phyloP scores from a whole-genome alignment of 23 tunicate genomes.

The Botrylloides violaceus region DNA sequence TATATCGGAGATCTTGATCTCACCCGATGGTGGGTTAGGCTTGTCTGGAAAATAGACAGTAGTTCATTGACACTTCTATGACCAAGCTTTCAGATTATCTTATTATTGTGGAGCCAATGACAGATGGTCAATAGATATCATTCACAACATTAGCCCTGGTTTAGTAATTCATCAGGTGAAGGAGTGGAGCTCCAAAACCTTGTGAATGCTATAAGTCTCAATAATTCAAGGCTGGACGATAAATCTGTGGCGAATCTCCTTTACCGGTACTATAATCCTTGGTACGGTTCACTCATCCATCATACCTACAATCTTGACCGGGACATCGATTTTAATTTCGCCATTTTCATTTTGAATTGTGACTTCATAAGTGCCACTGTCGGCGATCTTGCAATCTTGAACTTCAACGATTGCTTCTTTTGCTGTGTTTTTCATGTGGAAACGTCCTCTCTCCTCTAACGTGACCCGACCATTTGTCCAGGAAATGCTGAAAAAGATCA shows the following conservation, averaged over 20 bases:
- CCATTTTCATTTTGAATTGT: constrained; percentile 69
- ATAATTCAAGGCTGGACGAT: too few relatives aligned
- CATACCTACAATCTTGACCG: constrained; percentile 66
- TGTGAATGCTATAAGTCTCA: too few relatives aligned
- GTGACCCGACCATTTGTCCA: constrained; percentile 94
- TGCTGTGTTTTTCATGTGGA: constrained; percentile 46
- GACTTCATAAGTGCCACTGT: constrained; percentile 68
- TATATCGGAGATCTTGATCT: constrained; percentile 62
- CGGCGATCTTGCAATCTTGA: constrained; percentile 47
- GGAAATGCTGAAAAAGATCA: constrained; percentile 32
- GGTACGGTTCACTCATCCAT: not conserved
- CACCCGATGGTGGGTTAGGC: constrained; percentile 82
- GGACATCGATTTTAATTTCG: constrained; percentile 48
- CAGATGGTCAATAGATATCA: too few relatives aligned
- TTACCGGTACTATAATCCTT: too few relatives aligned
- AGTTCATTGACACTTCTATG: too few relatives aligned
- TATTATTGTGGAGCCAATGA: too few relatives aligned
- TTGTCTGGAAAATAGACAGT: constrained; percentile 41
- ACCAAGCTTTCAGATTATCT: too few relatives aligned
- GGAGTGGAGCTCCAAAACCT: too few relatives aligned
- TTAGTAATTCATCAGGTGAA: too few relatives aligned
- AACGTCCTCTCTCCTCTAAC: constrained; percentile 67
- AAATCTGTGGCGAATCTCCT: too few relatives aligned
- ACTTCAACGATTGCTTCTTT: constrained; percentile 55
- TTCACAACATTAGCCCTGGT: too few relatives aligned